Evolutionary conservation across 2,113 vertebrate genomes (phyloP).

Genomic region (Nanorana parkeri): DNA sequence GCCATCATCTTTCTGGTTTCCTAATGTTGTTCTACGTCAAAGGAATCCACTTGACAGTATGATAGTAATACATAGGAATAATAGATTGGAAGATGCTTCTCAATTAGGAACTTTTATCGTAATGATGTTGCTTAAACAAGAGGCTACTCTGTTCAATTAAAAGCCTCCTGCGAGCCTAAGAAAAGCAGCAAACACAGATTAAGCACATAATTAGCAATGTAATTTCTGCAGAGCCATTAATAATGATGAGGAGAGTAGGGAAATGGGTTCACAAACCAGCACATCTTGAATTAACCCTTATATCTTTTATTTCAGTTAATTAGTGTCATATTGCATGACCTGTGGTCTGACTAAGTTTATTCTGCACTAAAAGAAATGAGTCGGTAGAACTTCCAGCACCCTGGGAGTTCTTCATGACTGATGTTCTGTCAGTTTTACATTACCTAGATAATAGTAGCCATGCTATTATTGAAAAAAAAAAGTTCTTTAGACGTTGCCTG

Average conservation of each 20-base stretch:
- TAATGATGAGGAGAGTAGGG: neutral
- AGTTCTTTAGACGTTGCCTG: no score
- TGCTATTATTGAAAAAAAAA: no score
- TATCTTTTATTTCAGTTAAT: no score
- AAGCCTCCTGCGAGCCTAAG: neutral
- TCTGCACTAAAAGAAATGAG: no score
- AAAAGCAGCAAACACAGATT: constrained; percentile 29
- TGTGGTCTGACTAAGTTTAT: no score
- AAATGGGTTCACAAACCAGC: constrained; percentile 4
- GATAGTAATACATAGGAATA: neutral
- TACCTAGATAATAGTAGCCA: no score
- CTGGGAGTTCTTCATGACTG: no score
- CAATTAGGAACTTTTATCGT: constrained; percentile 11
- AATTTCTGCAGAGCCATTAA: constrained; percentile 18
- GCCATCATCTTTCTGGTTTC: neutral
- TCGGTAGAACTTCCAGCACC: no score
- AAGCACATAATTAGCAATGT: constrained; percentile 24
- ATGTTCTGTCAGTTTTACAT: no score
- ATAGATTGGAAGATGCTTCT: constrained; percentile 14
- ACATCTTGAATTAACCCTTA: no score
- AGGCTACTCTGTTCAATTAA: constrained; percentile 27
- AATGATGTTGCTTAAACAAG: constrained; percentile 31
- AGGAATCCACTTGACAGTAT: neutral
- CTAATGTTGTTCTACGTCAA: neutral
- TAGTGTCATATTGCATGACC: no score